Evolutionary conservation across 2,113 vertebrate species (phyloP).

Genomic region (Tricholaema leucomelas): DNA sequence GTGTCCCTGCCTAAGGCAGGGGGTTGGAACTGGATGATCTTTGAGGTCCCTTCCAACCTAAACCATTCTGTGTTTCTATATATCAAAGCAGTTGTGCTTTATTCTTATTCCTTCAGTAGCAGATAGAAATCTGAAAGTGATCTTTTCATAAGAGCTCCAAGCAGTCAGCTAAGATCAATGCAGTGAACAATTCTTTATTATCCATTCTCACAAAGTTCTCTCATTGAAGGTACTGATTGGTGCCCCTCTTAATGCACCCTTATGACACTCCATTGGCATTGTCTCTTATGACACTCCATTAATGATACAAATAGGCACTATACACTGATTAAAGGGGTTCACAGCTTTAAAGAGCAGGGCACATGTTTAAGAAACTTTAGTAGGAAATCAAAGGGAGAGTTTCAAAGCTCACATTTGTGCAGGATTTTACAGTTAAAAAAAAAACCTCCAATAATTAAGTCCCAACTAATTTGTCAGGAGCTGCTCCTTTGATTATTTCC

Average conservation of each 20-base stretch:
- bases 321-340: not conserved
- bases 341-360: too few species aligned
- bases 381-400: not conserved
- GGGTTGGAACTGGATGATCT: too few species aligned
- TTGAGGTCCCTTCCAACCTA: too few species aligned
- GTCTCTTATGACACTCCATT: too few species aligned
- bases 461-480: not conserved
- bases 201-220: not conserved
- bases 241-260: too few species aligned
- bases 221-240: rapidly evolving
- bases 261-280: too few species aligned
- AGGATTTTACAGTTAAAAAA: not conserved
- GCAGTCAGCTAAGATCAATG: not conserved
- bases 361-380: not conserved
- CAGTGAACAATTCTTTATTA: not conserved
- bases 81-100: not conserved
- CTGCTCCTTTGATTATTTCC: not conserved
- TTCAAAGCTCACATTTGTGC: rapidly evolving
- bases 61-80: too few species aligned
- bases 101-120: not conserved
- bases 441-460: too few species aligned
- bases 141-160: not conserved
- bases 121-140: not conserved
- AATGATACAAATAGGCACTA: not conserved
- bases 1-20: too few species aligned